These are phyloP conservation scores for Harpalus rufipes DNA, from an alignment of 2,888 invertebrate genomes.

Conservation along the genomic window DNA sequence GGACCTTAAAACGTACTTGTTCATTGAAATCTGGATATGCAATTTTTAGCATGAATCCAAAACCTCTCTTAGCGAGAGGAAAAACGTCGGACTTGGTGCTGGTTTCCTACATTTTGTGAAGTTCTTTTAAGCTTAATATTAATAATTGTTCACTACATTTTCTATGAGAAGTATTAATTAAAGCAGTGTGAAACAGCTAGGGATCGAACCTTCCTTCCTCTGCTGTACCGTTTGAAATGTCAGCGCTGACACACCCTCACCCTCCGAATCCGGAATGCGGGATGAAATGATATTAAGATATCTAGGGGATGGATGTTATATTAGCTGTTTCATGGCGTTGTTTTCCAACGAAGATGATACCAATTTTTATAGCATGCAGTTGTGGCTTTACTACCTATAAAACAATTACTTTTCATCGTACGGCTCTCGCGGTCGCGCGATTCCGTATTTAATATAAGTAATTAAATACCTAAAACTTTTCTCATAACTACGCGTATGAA, in stretches of 20 bases:
- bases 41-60: too few relatives aligned
- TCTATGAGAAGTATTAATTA: neutral
- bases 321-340: slow-evolving; percentile 40
- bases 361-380: slow-evolving; percentile 32
- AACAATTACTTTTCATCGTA: slow-evolving; percentile 29
- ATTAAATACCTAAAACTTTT: neutral
- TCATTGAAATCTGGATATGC: too few relatives aligned
- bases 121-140: too few relatives aligned
- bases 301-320: slow-evolving; percentile 40
- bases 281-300: slow-evolving; percentile 56
- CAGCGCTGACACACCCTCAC: slow-evolving; percentile 44
- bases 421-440: neutral
- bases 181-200: slow-evolving; percentile 8
- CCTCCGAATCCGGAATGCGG: slow-evolving; percentile 49
- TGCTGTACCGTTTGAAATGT: slow-evolving; percentile 44
- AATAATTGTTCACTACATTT: too few relatives aligned
- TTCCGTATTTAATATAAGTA: neutral
- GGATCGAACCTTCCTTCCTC: neutral
- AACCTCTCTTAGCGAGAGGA: too few relatives aligned
- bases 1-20: too few relatives aligned
- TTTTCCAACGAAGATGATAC: slow-evolving; percentile 30
- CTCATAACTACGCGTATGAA: neutral
- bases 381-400: slow-evolving; percentile 43
- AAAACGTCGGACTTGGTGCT: too few relatives aligned
- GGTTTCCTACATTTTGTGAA: too few relatives aligned